Evolutionary conservation across 2,797 vertebrate species (phyloP).

Genomic region (Florisuga fusca): DNA sequence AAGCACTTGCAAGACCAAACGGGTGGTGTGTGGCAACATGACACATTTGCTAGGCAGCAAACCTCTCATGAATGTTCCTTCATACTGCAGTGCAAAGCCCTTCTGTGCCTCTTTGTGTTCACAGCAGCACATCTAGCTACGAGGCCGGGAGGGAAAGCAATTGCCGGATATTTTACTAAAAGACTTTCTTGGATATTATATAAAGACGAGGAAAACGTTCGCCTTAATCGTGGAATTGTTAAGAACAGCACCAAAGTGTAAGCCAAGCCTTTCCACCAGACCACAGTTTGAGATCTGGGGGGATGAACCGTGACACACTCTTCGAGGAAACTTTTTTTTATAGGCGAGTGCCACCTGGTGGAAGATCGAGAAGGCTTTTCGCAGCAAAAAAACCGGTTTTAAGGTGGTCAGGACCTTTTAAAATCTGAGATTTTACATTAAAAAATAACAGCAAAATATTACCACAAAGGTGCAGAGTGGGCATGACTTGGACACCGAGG

Average conservation of each 20-base stretch:
- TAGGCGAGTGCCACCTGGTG: constrained; percentile 73
- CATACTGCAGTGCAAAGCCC: rapidly evolving
- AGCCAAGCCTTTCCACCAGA: background rate
- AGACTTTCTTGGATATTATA: background rate
- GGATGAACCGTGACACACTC: rapidly evolving
- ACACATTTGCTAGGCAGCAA: background rate
- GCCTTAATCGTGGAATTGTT: background rate
- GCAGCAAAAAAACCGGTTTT: background rate
- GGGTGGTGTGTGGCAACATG: rapidly evolving
- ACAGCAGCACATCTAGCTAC: background rate
- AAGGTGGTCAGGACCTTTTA: constrained; percentile 57
- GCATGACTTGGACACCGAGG: rapidly evolving
- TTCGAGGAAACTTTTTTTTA: background rate
- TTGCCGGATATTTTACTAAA: background rate
- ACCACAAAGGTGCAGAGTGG: background rate
- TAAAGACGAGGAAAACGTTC: background rate
- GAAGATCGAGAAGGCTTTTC: background rate
- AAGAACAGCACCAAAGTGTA: background rate
- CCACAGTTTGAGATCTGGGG: background rate
- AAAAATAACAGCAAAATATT: background rate
- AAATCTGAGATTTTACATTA: background rate
- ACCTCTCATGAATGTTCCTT: background rate
- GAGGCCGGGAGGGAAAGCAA: background rate
- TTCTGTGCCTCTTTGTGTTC: background rate
- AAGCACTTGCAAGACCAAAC: background rate